Conservation (phyloP, 1,140 invertebrate genomes). For the Cydia fagiglandana region DNA sequence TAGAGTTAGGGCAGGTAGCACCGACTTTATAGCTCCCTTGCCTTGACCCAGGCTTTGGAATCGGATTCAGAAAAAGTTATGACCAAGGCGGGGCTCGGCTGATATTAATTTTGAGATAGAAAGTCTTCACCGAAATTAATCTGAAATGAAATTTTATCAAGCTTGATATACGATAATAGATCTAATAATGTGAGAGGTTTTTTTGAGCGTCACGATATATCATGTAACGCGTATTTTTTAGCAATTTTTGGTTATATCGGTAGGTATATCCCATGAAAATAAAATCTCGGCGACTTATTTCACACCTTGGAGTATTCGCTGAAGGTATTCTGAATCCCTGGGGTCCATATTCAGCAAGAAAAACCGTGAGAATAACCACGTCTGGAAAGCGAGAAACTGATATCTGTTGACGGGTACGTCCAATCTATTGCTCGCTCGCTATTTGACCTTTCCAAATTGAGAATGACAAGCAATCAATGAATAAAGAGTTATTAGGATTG, state of each 20-base stretch:
- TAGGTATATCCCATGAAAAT: too few relatives aligned
- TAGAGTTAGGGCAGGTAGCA: conserved; percentile 5
- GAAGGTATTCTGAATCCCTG: too few relatives aligned
- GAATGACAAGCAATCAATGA: conserved; percentile 32
- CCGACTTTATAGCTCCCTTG: conserved; percentile 9
- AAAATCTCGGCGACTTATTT: too few relatives aligned
- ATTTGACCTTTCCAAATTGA: conserved; percentile 32
- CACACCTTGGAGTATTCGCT: too few relatives aligned
- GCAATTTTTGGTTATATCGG: not conserved
- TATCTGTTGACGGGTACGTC: not conserved
- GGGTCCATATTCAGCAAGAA: not conserved
- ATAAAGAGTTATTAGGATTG: conserved; percentile 27
- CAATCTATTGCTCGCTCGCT: conserved; percentile 25
- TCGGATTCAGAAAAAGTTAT: not conserved
- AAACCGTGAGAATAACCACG: not conserved
- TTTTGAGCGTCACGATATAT: not conserved
- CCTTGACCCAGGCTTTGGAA: conserved; percentile 21
- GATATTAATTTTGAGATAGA: not conserved
- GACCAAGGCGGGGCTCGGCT: not conserved
- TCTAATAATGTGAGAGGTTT: not conserved
- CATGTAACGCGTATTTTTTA: not conserved
- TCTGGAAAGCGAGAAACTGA: not conserved
- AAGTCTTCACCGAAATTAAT: not conserved
- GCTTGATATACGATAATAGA: not conserved
- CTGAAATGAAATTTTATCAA: not conserved